Evolutionary conservation across 2,888 invertebrate genomes (phyloP), one percentile per base, ranked within the genome.

Genomic region (Epinotia demarniana): DNA sequence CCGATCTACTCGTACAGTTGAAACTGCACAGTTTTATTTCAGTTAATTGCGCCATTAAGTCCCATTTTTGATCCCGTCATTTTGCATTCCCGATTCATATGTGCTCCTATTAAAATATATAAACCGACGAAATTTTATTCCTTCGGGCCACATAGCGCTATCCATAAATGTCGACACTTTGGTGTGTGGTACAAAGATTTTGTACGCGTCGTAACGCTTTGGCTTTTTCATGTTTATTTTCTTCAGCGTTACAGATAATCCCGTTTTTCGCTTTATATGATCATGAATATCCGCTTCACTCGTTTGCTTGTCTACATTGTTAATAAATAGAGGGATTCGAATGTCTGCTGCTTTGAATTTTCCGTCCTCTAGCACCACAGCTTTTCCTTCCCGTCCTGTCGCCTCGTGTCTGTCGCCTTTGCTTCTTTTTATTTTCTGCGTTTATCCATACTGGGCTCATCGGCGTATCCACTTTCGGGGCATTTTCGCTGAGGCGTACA

Each of bases 131-230:
- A 67, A 66, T 39, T 33, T 19, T 53, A 73, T 67, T 33, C 73
- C 74, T 58, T 70, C 55, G 6, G 73, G 73, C 73, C 73, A 74
- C n/a, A 74, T 5, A 0, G 16, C 13, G 16, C 69, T 43, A 63
- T 63, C 68, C 18, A 69, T 16, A 55, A 74, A 74, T 13, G 12
- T 2, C 33, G 61, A 39, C 8, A 74, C n/a, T 43, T 69, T 74
- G 61, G 68, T 67, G 62, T 69, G 67, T 69, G 69, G 68, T 70
- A 69, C 69, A 70, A 70, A 74, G 18, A 74, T 63, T 63, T n/a
- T n/a, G n/a, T n/a, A n/a, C n/a, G n/a, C n/a, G n/a, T n/a, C n/a
- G n/a, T n/a, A n/a, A n/a, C 57, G 57, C 64, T 63, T 74, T 58
- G 58, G n/a, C 19, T 13, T 74, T 13, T 46, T 62, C 63, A 64